Conservation (phyloP, 2,113 vertebrate species). For the Zosterops borbonicus region DNA sequence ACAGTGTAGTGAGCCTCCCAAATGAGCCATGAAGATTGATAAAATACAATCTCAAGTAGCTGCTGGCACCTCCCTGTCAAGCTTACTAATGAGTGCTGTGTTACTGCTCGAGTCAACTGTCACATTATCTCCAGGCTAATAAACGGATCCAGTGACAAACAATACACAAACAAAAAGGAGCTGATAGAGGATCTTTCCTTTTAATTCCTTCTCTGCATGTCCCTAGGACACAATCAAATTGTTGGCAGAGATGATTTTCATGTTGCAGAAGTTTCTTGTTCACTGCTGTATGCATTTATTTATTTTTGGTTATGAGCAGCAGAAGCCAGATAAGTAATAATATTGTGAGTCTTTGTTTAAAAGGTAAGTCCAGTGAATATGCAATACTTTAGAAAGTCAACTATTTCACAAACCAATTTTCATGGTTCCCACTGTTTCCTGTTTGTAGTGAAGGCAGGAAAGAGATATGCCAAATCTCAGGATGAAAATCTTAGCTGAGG, state of each 20-base stretch:
- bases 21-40: conserved; percentile 76
- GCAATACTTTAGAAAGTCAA: neutral
- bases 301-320: neutral
- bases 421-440: neutral
- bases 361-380: neutral
- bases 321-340: neutral
- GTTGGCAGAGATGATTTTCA: neutral
- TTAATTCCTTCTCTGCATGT: conserved; percentile 20
- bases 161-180: conserved; percentile 67
- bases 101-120: conserved; percentile 75
- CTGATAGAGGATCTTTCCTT: conserved; percentile 66
- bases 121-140: conserved; percentile 76
- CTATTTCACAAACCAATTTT: neutral
- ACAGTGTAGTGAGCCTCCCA: conserved; percentile 58
- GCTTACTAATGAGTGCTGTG: conserved; percentile 75
- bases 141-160: conserved; percentile 72
- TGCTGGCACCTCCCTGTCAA: conserved; percentile 77
- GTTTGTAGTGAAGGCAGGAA: neutral
- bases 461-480: neutral
- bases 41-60: conserved; percentile 72
- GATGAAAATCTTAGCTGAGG: neutral
- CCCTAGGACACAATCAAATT: conserved; percentile 33
- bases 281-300: neutral
- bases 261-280: neutral
- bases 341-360: neutral